Base-by-base conservation (phyloP, 1,140 invertebrate species). In the Sinonovacula constricta region DNA sequence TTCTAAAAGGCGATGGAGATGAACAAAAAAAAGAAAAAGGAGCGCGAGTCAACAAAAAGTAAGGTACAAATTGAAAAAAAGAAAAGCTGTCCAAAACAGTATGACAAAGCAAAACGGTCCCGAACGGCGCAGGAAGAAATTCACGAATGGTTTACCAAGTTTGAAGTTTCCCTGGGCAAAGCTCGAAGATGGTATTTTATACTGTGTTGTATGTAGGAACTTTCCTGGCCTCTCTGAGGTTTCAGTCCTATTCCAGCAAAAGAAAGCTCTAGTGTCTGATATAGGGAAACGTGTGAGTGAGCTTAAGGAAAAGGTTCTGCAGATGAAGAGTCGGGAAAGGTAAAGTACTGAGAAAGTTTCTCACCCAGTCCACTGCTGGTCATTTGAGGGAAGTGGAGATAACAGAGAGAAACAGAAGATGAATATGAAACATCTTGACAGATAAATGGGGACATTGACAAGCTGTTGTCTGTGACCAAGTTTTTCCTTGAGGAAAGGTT, bases 241-340 rank as follows among this genome's bases (percentile, higher is more conserved):
- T 26, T 57, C 54, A n/a, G 26, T n/a, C 10, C 54, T n/a, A 12
- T 57, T 57, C 54, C 54, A 57, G 54, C 15, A n/a, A 10, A 57
- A 57, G 26, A 26, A 57, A n/a, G 54, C 54, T 26, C 54, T 57
- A 24, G 10, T 57, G 24, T 57, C 54, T n/a, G 54, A 57, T 7
- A 22, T 57, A 10, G 54, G 39, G 7, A 45, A 45, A 45, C 18
- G 39, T 45, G 39, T 45, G 18, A 10, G 39, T 45, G 39, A 45
- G 39, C 39, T 45, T 7, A 45, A 45, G 39, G 39, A 45, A 45
- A 45, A 45, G 39, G 39, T 45, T 18, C 7, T 45, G 18, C 39
- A 45, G 7, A 45, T 45, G 39, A 45, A 45, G 39, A 45, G 18
- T n/a, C 39, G 18, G 39, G 39, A 7, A 18, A 10, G 39, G 39